Conservation (phyloP, 2,888 invertebrate genomes). For the Notodonta dromedarius region DNA sequence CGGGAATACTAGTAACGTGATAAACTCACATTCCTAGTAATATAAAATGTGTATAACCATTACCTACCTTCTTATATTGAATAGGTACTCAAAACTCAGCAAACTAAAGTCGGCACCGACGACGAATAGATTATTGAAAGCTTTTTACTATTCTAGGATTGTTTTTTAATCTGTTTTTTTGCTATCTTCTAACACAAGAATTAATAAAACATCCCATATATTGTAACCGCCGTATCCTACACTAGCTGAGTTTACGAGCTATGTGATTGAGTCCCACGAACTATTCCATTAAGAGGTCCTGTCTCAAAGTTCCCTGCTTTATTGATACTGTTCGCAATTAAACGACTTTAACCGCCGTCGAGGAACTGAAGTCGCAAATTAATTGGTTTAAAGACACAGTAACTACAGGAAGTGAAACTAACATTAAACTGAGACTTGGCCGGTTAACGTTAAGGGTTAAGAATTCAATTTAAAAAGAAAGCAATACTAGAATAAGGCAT, state of each 20-base stretch:
- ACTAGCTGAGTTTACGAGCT: conserved; percentile 51
- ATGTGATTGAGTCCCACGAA: conserved; percentile 63
- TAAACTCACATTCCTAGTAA: too few relatives aligned
- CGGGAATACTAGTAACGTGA: too few relatives aligned
- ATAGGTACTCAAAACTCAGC: too few relatives aligned
- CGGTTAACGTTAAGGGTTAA: not conserved
- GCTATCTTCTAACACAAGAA: too few relatives aligned
- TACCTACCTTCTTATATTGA: too few relatives aligned
- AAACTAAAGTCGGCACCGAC: too few relatives aligned
- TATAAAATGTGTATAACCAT: too few relatives aligned
- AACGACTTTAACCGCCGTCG: conserved; percentile 28
- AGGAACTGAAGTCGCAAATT: conserved; percentile 36
- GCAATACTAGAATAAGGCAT: too few relatives aligned
- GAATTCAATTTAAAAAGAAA: not conserved
- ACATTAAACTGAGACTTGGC: not conserved
- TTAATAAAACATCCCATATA: not conserved
- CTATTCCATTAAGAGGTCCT: conserved; percentile 46
- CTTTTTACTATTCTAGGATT: too few relatives aligned
- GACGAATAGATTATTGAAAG: too few relatives aligned
- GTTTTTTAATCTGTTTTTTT: too few relatives aligned
- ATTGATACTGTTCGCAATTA: conserved; percentile 40
- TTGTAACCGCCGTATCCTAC: conserved; percentile 11
- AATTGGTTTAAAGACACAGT: conserved; percentile 37
- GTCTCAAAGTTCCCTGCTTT: conserved; percentile 34
- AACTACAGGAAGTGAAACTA: conserved; percentile 20